Evolutionary conservation across 1,140 invertebrate species (phyloP).

Genomic region (Drosophila nebulosa): DNA sequence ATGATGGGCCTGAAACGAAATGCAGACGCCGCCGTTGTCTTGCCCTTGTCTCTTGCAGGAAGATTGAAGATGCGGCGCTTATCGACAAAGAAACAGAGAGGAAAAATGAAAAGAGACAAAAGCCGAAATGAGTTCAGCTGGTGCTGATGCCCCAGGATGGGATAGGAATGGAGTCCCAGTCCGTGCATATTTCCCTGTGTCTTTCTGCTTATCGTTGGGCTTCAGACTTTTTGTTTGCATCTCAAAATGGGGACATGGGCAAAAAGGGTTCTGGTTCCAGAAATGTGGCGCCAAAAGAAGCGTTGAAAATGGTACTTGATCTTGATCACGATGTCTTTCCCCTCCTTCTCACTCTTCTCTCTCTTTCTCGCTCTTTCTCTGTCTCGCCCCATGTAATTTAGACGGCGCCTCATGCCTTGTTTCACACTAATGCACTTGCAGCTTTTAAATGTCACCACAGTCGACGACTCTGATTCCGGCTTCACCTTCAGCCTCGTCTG

Average conservation of each 20-base stretch:
- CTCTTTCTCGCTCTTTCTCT: background rate
- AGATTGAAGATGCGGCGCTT: conserved; percentile 80
- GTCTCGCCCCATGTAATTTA: conserved; percentile 58
- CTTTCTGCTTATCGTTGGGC: conserved; percentile 53
- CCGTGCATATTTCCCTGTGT: conserved; percentile 56
- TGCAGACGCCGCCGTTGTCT: conserved; percentile 49
- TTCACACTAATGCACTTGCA: conserved; percentile 79
- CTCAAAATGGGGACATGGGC: conserved; percentile 43
- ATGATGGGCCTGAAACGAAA: background rate
- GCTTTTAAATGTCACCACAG: conserved; percentile 74
- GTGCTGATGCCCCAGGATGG: conserved; percentile 43
- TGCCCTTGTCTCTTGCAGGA: conserved; percentile 27
- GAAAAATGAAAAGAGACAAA: conserved; percentile 21
- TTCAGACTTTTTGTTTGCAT: conserved; percentile 66
- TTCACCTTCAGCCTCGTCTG: no score
- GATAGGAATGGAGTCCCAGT: conserved; percentile 14
- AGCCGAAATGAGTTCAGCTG: conserved; percentile 61
- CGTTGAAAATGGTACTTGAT: conserved; percentile 77
- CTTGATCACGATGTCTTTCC: conserved; percentile 53
- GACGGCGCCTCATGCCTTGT: conserved; percentile 77
- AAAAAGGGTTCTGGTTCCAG: conserved; percentile 48
- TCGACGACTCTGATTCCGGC: conserved; percentile 35
- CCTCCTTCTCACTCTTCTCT: background rate
- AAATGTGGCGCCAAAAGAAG: conserved; percentile 77
- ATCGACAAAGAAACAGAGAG: conserved; percentile 51